Evolutionary conservation across 2,113 vertebrate genomes (phyloP), one percentile per base, ranked within the genome.

Genomic region (Hipposideros armiger): DNA sequence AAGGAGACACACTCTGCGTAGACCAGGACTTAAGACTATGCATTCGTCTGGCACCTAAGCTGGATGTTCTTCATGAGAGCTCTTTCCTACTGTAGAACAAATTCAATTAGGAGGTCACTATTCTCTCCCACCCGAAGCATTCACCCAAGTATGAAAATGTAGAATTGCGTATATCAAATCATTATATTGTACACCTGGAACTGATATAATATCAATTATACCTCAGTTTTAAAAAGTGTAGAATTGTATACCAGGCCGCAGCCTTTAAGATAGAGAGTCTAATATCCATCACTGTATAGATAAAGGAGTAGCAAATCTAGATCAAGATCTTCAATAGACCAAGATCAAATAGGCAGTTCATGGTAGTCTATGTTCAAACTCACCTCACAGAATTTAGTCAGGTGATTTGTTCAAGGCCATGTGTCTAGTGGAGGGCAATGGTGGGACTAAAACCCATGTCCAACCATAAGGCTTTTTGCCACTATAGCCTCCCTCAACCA

Each of bases 261-360:
- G 16, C 45, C 92, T 93, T 90, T 69, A 64, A 87, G 58, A 80
- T 26, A 45, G 7, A 66, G 47, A 56, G 19, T 60, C n/a, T 84
- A 83, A 92, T 90, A 88, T 4, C 30, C 28, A 64, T 69, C 62
- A 56, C 11, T 83, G 32, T 16, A n/a, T 47, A 19, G n/a, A 40
- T 54, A 40, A 83, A 91, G 56, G 90, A 67, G 90, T 50, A 87
- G 40, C 9, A 93, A 72, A 11, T 66, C 87, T 80, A 74, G n/a
- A 54, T 54, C 52, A 54, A 54, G 52, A 54, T 17, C 52, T 54
- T 45, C 77, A 69, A 77, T 77, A 84, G 58, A 74, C 78, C 2
- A 85, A 85, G 42, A 52, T 60, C 32, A 36, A 90, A 30, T 4
- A 40, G 13, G 26, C 67, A 22, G 40, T 87, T 82, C 47, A 19